These are phyloP conservation scores for Eira barbara DNA, from an alignment of 2,113 vertebrate species.

Conservation along the genomic window DNA sequence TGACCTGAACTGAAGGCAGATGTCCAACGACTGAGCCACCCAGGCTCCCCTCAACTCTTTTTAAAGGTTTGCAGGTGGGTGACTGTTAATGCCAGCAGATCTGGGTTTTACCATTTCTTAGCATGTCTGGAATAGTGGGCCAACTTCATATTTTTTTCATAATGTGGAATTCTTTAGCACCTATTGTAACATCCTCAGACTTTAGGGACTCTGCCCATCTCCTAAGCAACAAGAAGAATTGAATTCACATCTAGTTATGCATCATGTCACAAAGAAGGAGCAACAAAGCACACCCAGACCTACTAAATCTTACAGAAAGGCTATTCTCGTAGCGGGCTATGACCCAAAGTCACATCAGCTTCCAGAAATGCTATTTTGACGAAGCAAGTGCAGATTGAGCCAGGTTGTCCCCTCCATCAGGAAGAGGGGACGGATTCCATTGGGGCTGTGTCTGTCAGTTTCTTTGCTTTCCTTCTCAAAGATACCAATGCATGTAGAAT, in stretches of 20 bases:
- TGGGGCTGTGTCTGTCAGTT: background rate
- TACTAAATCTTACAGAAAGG: background rate
- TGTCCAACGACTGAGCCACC: no score
- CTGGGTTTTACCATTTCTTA: background rate
- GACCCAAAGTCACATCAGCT: background rate
- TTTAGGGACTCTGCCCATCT: background rate
- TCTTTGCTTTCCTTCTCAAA: background rate
- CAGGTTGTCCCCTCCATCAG: background rate
- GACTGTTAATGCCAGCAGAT: background rate
- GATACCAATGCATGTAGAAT: background rate
- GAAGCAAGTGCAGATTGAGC: rapidly evolving
- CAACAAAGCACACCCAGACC: background rate
- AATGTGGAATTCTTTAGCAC: background rate
- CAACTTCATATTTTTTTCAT: background rate
- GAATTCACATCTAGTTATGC: background rate
- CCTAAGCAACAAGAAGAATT: constrained; percentile 25
- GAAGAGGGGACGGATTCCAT: background rate
- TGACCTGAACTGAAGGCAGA: no score
- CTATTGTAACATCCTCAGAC: background rate
- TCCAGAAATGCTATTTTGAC: background rate
- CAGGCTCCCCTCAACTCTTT: background rate
- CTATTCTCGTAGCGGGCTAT: background rate
- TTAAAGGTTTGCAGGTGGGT: background rate
- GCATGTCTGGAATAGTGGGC: background rate
- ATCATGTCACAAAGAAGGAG: background rate